A percentile compares a stretch with the other conserved stretches of the same genome.
Evolutionary conservation across 1,140 invertebrate genomes (phyloP).

Genomic region (Nebria ingens): DNA sequence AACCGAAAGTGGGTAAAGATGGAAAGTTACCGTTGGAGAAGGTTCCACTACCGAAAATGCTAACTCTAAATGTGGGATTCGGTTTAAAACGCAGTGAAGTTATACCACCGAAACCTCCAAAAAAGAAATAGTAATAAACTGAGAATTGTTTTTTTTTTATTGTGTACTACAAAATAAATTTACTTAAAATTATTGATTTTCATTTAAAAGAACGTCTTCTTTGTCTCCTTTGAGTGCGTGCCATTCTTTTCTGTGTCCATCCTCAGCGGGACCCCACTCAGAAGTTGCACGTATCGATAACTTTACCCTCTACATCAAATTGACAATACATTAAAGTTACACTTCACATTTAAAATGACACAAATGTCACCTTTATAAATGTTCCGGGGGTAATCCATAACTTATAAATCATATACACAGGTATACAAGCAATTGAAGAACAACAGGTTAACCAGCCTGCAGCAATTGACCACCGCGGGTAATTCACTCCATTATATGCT

Average conservation of each 20-base stretch:
- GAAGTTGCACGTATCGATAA: neutral
- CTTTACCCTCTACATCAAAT: conserved; percentile 8
- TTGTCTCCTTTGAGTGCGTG: neutral
- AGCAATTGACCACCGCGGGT: conserved; percentile 49
- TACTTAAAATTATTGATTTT: too few species aligned
- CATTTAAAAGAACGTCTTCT: neutral
- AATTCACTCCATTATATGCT: conserved; percentile 43
- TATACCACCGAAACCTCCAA: neutral
- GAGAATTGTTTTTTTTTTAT: too few species aligned
- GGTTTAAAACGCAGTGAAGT: neutral
- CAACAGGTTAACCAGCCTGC: conserved; percentile 53
- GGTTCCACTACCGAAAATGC: neutral
- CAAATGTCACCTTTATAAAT: conserved; percentile 21
- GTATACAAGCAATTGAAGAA: conserved; percentile 48
- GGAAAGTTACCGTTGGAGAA: neutral
- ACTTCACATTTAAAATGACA: neutral
- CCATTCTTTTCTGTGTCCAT: conserved; percentile 8
- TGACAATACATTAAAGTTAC: neutral
- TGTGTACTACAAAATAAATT: too few species aligned
- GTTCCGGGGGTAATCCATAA: conserved; percentile 33
- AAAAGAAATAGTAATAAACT: neutral
- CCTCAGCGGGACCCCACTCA: conserved; percentile 14
- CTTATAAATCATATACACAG: conserved; percentile 43
- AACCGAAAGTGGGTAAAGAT: neutral
- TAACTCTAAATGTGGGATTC: neutral